A percentile compares a stretch with the other conserved stretches of the same genome.
Conservation (phyloP, 2,797 vertebrate genomes). For the Merluccius polli region DNA sequence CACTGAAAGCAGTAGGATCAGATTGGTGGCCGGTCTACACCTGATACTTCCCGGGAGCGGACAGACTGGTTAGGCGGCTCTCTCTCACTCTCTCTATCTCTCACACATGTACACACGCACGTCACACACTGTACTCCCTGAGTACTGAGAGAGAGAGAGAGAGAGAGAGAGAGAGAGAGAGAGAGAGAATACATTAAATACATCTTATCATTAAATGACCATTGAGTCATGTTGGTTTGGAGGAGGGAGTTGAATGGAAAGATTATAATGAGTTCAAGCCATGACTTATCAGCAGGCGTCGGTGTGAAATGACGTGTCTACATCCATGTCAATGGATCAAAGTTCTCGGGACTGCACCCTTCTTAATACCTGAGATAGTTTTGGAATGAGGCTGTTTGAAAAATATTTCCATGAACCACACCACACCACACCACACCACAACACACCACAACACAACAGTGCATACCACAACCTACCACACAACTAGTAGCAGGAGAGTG, state of each 20-base stretch:
- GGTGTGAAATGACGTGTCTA: not conserved
- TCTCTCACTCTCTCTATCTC: conserved; percentile 7
- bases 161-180: not conserved
- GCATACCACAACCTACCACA: not conserved
- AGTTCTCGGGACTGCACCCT: conserved; percentile 16
- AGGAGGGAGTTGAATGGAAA: not conserved
- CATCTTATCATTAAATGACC: not conserved
- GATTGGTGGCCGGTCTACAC: not conserved
- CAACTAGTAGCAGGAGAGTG: not conserved
- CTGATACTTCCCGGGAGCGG: conserved; percentile 21
- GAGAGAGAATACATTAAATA: not conserved
- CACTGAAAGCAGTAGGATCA: not conserved
- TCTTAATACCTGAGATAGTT: conserved; percentile 2
- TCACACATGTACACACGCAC: not conserved
- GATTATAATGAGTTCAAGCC: not conserved
- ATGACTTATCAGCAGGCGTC: not conserved
- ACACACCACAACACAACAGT: no score
- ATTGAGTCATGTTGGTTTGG: not conserved
- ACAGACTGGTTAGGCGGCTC: conserved; percentile 57
- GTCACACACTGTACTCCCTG: not conserved
- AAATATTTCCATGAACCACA: not conserved
- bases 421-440: not conserved
- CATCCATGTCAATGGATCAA: not conserved
- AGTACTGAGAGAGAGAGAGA: no score
- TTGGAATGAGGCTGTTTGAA: not conserved